A percentile compares a stretch with the other conserved stretches of the same genome.
Conservation (phyloP, 2,888 invertebrate species). For the Itoplectis maculator region DNA sequence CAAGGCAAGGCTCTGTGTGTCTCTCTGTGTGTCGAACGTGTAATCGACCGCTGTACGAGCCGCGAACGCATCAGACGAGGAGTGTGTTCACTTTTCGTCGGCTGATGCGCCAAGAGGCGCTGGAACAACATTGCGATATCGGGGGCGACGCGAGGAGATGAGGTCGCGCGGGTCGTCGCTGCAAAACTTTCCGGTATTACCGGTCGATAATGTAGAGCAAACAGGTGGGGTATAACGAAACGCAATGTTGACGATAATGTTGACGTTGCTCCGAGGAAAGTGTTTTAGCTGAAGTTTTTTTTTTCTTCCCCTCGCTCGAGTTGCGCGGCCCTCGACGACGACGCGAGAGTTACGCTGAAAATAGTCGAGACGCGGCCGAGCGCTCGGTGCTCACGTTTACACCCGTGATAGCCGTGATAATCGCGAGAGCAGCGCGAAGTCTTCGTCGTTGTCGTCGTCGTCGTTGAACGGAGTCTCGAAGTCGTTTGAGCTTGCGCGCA, state of each 20-base stretch:
- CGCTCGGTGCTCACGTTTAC: constrained; percentile 6
- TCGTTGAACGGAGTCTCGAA: constrained; percentile 56
- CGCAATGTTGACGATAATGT: not conserved
- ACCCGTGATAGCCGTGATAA: constrained; percentile 35
- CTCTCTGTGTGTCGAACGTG: constrained; percentile 13
- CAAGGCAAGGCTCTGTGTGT: too few species aligned
- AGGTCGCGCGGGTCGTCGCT: not conserved
- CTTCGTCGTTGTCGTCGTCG: too few species aligned
- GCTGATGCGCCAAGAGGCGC: not conserved
- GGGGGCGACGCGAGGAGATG: not conserved
- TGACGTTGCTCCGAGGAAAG: too few species aligned
- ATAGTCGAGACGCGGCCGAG: constrained; percentile 3
- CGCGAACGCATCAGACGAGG: not conserved
- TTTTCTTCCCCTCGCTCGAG: not conserved
- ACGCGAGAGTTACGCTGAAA: not conserved
- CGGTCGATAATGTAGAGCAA: constrained; percentile 14
- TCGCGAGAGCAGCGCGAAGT: constrained; percentile 37
- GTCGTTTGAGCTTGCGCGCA: constrained; percentile 58
- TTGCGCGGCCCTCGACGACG: not conserved
- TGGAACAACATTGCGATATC: constrained; percentile 24
- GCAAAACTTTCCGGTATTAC: constrained; percentile 15
- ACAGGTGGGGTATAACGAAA: constrained; percentile 6
- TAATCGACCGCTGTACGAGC: constrained; percentile 18
- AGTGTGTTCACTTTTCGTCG: too few species aligned
- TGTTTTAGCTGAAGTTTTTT: not conserved